Evolutionary conservation across 2,888 invertebrate genomes (phyloP), one percentile per base, ranked within the genome.

Genomic region (Mesochorus sp.): DNA sequence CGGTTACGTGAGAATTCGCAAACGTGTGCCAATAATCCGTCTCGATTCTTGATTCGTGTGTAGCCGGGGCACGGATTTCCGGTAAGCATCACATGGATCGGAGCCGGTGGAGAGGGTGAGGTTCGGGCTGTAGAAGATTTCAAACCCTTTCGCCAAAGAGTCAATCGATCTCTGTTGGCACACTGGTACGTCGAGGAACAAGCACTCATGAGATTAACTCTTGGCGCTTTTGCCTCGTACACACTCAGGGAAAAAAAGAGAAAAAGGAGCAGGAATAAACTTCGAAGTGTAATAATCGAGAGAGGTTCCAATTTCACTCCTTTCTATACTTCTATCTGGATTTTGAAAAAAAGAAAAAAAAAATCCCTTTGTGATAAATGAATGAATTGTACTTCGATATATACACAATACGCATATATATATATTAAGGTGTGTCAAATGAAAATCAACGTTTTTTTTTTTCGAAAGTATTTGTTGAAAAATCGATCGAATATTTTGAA

Each of bases 101-200:
- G n/a, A 39, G 24, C 8, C 4, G 14, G 42, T 51, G 37, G 62
- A 28, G 24, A 57, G 51, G 24, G 53, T 39, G 28, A 28, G 68
- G 42, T 47, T 34, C 39, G 31, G 66, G 28, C 28, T 47, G 26
- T 61, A 53, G 61, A 71, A 59, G 68, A 75, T 68, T 61, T 26
- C 51, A 59, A 71, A 67, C 34, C 61, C 64, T 75, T 79, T 71
- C 66, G 44, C 75, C 75, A 31, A 71, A 75, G 66, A 75, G 74
- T 71, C 79, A 75, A 79, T 79, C 75, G 79, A 79, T 79, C 79
- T 79, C 75, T 55, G 79, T 75, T 79, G 79, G 75, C 75, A n/a
- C n/a, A 75, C 75, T 66, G 57, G 37, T 64, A 79, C 70, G 66
- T 79, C 71, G 79, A 44, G 70, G 57, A 71, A 71, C 55, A 71